phyloP scores from a whole-genome alignment of 2,888 invertebrate genomes.

The Serripes groenlandicus region DNA sequence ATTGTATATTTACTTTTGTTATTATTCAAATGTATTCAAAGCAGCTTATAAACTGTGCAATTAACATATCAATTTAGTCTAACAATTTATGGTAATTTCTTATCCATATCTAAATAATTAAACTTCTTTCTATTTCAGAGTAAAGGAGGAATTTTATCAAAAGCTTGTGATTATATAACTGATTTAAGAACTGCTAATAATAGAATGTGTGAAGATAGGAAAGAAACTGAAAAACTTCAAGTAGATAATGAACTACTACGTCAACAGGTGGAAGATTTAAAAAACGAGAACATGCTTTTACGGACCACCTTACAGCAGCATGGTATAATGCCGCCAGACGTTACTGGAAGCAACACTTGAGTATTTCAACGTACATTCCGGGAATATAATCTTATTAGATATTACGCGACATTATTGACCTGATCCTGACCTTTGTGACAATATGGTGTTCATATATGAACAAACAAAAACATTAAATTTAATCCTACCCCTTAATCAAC shows the following conservation, averaged over 20 bases:
- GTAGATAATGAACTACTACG: slow-evolving; percentile 91
- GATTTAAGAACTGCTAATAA: slow-evolving; percentile 93
- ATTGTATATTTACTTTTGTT: no score
- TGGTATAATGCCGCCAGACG: slow-evolving; percentile 87
- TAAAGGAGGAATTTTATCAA: slow-evolving; percentile 97
- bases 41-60: no score
- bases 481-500: no score
- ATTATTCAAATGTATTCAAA: no score
- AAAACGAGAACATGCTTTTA: slow-evolving; percentile 92
- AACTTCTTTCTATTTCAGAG: slow-evolving; percentile 88
- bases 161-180: slow-evolving; percentile 97
- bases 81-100: no score
- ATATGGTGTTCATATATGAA: no score
- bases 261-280: slow-evolving; percentile 91
- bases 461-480: no score
- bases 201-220: slow-evolving; percentile 89
- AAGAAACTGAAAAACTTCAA: slow-evolving; percentile 91
- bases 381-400: neutral
- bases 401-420: no score
- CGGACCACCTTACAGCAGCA: slow-evolving; percentile 90
- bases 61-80: no score
- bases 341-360: slow-evolving; percentile 53
- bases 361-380: neutral
- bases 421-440: no score
- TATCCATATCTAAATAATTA: neutral